Evolutionary conservation across 92 coral and sea anemone genomes (phyloP).

Genomic region (Actinernus sp.): DNA sequence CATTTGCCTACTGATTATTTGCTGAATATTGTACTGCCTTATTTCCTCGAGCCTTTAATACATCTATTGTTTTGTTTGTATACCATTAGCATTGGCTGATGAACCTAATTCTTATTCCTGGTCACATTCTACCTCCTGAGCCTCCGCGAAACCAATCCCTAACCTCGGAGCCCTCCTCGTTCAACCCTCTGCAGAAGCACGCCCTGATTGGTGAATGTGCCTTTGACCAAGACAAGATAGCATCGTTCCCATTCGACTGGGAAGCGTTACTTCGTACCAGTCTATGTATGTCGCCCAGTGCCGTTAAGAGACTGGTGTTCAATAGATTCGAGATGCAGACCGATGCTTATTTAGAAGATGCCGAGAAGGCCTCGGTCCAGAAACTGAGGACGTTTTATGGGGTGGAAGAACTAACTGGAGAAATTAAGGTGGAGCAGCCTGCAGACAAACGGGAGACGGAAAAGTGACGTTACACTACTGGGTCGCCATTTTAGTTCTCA

Average conservation of each 20-base stretch:
- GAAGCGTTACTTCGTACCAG: conserved; percentile 71
- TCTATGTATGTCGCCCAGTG: conserved; percentile 65
- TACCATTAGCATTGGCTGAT: conserved; percentile 89
- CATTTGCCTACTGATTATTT: no score
- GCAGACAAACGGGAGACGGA: no score
- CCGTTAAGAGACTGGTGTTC: conserved; percentile 83
- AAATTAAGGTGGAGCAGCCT: not conserved
- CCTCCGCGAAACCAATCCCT: conserved; percentile 45
- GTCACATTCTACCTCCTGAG: conserved; percentile 85
- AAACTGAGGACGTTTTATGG: conserved; percentile 83
- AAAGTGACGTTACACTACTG: no score
- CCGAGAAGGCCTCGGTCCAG: conserved; percentile 70
- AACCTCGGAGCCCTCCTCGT: conserved; percentile 27
- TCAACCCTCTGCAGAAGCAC: conserved; percentile 76
- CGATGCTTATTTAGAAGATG: conserved; percentile 76
- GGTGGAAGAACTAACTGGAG: conserved; percentile 5
- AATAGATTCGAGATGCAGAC: conserved; percentile 92
- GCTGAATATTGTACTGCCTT: no score
- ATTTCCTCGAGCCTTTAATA: no score
- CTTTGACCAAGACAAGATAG: conserved; percentile 87
- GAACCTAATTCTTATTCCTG: conserved; percentile 86
- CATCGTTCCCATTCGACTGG: conserved; percentile 96
- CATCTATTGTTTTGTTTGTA: no score
- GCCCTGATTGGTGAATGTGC: conserved; percentile 88
- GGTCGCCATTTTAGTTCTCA: no score